Base-by-base conservation (phyloP, 2,797 vertebrate species). In the Sebastes minor region DNA sequence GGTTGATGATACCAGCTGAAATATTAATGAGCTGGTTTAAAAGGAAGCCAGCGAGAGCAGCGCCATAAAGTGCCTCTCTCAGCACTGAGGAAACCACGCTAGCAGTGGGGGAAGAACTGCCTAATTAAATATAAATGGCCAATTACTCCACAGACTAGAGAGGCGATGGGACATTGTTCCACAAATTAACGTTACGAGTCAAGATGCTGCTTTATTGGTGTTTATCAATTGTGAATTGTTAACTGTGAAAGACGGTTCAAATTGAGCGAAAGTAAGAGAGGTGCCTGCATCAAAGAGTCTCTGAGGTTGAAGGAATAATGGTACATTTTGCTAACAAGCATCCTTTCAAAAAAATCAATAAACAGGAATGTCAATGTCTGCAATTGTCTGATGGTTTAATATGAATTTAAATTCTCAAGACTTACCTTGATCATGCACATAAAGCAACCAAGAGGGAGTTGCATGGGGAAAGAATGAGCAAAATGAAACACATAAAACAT, bases 91-190 rank as follows among this genome's bases (percentile, higher is more conserved):
- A 89, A 90, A 82, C 83, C 84, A 38, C 53, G 87, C 82, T 83
- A 86, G 86, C 89, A 74, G 88, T 86, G 78, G 87, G 91, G 82
- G 81, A 88, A 90, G 88, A 83, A 86, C 80, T 77, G 87, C 86
- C 92, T 95, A 94, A 95, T 95, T 94, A 96, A 95, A 95, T 96
- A 96, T 95, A 95, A 94, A 95, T 95, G 95, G 88, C 85, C 94
- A 95, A 95, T 95, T 95, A 95, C 93, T 91, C 85, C 82, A 73
- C 88, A 85, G 93, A 94, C 90, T 83, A 86, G 85, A 79, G 90
- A 90, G 90, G 90, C 89, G 88, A 89, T 71, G 83, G 92, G 92
- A 94, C 92, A 90, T 87, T 88, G 90, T 92, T 91, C 74, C 87
- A 85, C 91, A 90, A 90, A 93, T 94, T 82, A 90, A 86, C 67